Evolutionary conservation across 2,113 vertebrate genomes (phyloP).

Genomic region (Diglossa brunneiventris): DNA sequence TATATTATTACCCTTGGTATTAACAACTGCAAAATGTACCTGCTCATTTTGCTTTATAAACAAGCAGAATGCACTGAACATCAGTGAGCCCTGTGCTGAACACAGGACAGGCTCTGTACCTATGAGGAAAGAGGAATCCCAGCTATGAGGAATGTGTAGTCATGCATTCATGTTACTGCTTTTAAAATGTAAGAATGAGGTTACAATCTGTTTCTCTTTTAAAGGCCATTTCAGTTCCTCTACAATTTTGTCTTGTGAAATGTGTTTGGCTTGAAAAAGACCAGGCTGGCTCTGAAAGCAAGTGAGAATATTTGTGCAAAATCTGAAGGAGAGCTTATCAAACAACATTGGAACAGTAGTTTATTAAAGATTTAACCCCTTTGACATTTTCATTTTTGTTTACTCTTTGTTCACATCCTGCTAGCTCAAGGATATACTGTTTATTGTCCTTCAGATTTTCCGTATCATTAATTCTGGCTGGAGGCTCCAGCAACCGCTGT

Average conservation of each 20-base stretch:
- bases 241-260: neutral
- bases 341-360: neutral
- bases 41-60: neutral
- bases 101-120: neutral
- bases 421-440: slow-evolving; percentile 2
- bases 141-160: neutral
- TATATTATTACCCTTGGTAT: slow-evolving; percentile 1
- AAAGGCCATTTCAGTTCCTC: neutral
- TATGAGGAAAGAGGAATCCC: neutral
- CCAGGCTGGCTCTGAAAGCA: neutral
- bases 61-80: neutral
- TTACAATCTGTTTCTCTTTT: slow-evolving; percentile 3
- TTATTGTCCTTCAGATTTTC: slow-evolving; percentile 46
- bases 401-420: slow-evolving; percentile 19
- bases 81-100: neutral
- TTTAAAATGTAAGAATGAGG: neutral
- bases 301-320: neutral
- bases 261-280: slow-evolving; percentile 3
- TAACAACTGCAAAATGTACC: neutral
- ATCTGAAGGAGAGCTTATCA: neutral
- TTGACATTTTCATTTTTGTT: slow-evolving; percentile 41
- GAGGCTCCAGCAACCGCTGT: slow-evolving; percentile 3
- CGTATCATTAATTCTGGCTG: slow-evolving; percentile 17
- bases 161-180: neutral
- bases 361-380: slow-evolving; percentile 47